Conservation (phyloP, 2,888 invertebrate genomes). For the Harpalus rufipes region DNA sequence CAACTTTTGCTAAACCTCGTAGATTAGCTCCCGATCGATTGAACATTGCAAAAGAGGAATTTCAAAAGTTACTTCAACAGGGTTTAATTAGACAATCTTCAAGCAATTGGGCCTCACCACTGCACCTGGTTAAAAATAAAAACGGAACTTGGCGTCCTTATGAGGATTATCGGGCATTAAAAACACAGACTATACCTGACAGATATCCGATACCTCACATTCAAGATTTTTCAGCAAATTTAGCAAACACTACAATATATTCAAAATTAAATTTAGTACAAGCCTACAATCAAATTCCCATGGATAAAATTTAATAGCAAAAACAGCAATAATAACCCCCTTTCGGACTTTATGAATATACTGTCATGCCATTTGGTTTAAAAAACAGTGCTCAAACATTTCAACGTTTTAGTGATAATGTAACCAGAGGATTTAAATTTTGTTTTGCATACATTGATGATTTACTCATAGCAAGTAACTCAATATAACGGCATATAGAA, state of each 20-base stretch:
- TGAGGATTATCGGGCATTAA: slow-evolving; percentile 73
- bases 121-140: slow-evolving; percentile 71
- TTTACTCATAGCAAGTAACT: neutral
- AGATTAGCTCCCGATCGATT: slow-evolving; percentile 71
- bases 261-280: no score
- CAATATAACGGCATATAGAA: slow-evolving; percentile 62
- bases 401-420: no score
- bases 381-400: slow-evolving; percentile 58
- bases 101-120: no score
- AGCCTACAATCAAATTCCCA: no score
- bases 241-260: no score
- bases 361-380: no score
- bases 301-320: slow-evolving; percentile 71
- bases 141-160: slow-evolving; percentile 72
- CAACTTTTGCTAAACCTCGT: slow-evolving; percentile 68
- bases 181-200: no score
- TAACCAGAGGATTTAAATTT: slow-evolving; percentile 67
- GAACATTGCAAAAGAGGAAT: slow-evolving; percentile 70
- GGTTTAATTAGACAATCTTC: slow-evolving; percentile 71
- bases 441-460: slow-evolving; percentile 70
- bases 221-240: no score
- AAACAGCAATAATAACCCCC: slow-evolving; percentile 73
- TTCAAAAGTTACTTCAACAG: slow-evolving; percentile 70
- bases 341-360: slow-evolving; percentile 66
- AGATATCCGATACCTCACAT: no score